Evolutionary conservation across 1,140 invertebrate species (phyloP), one percentile per base, ranked within the genome.

Genomic region (Philopotamus ludificatus): DNA sequence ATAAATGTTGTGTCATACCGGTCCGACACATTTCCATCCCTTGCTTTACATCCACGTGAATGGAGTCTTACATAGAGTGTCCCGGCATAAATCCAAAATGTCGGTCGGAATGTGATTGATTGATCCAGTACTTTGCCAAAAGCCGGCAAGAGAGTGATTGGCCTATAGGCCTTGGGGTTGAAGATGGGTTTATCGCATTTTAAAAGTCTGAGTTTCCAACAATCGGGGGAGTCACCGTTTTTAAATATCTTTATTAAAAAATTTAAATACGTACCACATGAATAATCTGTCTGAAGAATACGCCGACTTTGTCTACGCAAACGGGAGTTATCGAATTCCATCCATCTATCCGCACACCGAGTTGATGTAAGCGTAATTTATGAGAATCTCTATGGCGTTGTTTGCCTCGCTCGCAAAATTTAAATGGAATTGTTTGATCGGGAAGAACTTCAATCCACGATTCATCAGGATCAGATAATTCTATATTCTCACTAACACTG

Each of bases 281-380:
- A 16, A 83, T 82, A 1, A 91, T 86, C 69, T 92, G 84, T 57
- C 96, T 79, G 75, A 98, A 99, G 77, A 92, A 99, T 15, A 93
- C 85, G 1, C 96, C 97, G 12, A 98, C 95, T 79, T 92, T 90
- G 79, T 99, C 96, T 1, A 99, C 90, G 1, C 93, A 93, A 1
- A 99, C 89, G 12, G 96, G 93, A 68, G 86, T 84, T 58, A 94
- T 86, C 34, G 90, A 81, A 53, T 86, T 85, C 94, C 95, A 98
- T 8, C 94, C 95, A 68, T 95, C 91, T 16, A 98, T 87, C 60
- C 89, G 83, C 9, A 98, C 89, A 12, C 87, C 82, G 41, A 99
- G 84, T 75, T 96, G 94, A 80, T 97, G 95, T 70, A 90, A 45
- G 44, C 55, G 68, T 41, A 89, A 78, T 62, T 89, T 88, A 76